Conservation (phyloP, 2,113 vertebrate genomes). For the Lepisosteus osseus region DNA sequence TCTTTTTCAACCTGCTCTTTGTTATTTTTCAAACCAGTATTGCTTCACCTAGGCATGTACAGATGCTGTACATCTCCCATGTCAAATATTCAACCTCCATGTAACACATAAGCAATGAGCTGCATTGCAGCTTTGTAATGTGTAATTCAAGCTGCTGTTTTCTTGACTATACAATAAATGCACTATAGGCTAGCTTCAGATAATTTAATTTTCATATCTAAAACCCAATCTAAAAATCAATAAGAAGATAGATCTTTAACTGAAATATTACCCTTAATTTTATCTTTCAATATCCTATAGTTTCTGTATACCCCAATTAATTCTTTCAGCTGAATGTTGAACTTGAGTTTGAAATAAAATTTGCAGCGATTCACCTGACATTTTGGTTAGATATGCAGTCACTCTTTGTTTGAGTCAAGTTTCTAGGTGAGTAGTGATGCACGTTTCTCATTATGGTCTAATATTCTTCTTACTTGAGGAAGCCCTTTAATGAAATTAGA, state of each 20-base stretch:
- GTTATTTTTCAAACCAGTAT: no score
- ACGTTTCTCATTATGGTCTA: background rate
- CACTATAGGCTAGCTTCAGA: no score
- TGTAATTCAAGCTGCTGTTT: no score
- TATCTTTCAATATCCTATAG: background rate
- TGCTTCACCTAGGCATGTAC: no score
- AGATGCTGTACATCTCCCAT: no score
- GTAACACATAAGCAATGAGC: no score
- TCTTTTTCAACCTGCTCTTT: no score
- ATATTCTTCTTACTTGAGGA: background rate
- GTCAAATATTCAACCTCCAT: no score
- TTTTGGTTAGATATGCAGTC: constrained; percentile 1
- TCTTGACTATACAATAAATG: no score
- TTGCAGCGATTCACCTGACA: background rate
- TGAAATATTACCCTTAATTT: background rate
- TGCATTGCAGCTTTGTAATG: no score
- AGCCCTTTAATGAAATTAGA: background rate
- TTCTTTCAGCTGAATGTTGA: background rate
- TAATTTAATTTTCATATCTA: no score
- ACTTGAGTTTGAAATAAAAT: background rate
- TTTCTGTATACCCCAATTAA: background rate
- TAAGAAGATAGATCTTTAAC: background rate
- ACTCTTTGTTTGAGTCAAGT: background rate
- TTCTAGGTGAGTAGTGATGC: background rate
- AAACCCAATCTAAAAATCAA: no score